Evolutionary conservation across 2,888 invertebrate genomes (phyloP).

Genomic region (Pheosia tremula): DNA sequence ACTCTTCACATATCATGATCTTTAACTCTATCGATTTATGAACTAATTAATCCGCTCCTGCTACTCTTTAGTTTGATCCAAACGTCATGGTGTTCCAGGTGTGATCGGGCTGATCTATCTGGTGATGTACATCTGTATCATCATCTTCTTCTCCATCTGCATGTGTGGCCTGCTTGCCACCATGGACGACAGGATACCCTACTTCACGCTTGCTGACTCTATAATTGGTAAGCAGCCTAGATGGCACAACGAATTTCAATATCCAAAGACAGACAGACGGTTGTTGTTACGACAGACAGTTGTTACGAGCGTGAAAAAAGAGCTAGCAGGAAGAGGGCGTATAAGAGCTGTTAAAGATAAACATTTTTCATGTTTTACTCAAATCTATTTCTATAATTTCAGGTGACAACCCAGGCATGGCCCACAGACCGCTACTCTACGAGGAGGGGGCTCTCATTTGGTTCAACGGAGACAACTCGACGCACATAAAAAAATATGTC

Average conservation of each 20-base stretch:
- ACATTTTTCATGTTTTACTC: too few species aligned
- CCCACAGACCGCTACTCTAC: constrained; percentile 86
- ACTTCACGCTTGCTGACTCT: constrained; percentile 91
- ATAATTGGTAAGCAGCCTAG: constrained; percentile 86
- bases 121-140: constrained; percentile 94
- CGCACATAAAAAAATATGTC: constrained; percentile 84
- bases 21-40: too few species aligned
- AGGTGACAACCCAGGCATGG: constrained; percentile 86
- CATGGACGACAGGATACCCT: constrained; percentile 89
- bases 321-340: too few species aligned
- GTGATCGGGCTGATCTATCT: constrained; percentile 94
- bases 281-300: too few species aligned
- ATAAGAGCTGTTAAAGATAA: too few species aligned
- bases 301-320: too few species aligned
- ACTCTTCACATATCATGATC: too few species aligned
- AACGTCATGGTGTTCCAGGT: constrained; percentile 85
- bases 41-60: too few species aligned
- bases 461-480: constrained; percentile 82
- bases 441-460: constrained; percentile 87
- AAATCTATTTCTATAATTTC: constrained; percentile 29
- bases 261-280: too few species aligned
- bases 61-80: background rate
- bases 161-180: constrained; percentile 93
- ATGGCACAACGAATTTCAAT: too few species aligned
- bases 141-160: constrained; percentile 95